Evolutionary conservation across 1,140 invertebrate species (phyloP).

Genomic region (Bombus confusus): DNA sequence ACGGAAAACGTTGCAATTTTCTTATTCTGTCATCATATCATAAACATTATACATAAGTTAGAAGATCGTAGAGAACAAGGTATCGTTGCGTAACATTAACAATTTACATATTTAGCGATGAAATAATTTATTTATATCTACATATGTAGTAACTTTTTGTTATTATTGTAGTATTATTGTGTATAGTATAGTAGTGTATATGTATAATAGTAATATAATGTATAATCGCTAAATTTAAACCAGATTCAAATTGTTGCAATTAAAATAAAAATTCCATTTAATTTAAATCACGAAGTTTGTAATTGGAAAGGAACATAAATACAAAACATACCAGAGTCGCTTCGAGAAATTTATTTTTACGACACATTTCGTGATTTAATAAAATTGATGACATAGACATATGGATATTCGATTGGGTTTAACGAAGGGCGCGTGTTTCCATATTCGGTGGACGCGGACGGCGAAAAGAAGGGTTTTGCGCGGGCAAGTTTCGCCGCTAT

Average conservation of each 20-base stretch:
- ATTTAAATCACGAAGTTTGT: not conserved
- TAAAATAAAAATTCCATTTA: not conserved
- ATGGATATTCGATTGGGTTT: slow-evolving; percentile 34
- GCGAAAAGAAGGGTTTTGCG: slow-evolving; percentile 52
- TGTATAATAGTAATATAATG: too few species aligned
- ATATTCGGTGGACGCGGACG: slow-evolving; percentile 56
- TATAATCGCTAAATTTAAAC: not conserved
- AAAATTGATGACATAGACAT: not conserved
- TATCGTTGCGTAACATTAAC: too few species aligned
- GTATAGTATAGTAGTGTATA: too few species aligned
- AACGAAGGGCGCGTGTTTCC: slow-evolving; percentile 58
- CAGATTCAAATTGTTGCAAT: not conserved
- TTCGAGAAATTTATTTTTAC: not conserved
- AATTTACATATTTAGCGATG: too few species aligned
- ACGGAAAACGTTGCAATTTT: too few species aligned
- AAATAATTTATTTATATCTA: too few species aligned
- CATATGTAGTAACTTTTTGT: too few species aligned
- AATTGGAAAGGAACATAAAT: not conserved
- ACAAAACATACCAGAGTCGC: not conserved
- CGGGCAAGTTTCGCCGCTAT: slow-evolving; percentile 68
- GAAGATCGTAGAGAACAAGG: too few species aligned
- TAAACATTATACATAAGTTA: too few species aligned
- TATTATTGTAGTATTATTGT: too few species aligned
- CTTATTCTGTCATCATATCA: too few species aligned
- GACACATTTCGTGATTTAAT: not conserved